Evolutionary conservation across 2,888 invertebrate genomes (phyloP).

Genomic region (Lathronympha strigana): DNA sequence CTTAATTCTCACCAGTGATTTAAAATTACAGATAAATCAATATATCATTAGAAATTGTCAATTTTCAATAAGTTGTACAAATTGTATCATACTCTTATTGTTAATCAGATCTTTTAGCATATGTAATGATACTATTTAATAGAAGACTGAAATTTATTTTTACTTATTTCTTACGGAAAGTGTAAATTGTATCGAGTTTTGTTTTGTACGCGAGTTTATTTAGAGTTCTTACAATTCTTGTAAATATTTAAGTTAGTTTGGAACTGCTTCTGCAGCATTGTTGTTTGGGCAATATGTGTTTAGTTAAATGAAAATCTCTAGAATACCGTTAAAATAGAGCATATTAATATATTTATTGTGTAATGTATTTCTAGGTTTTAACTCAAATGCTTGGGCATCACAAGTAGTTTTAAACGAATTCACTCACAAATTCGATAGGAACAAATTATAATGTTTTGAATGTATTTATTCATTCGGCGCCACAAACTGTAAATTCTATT

Average conservation of each 20-base stretch:
- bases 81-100: slow-evolving; percentile 67
- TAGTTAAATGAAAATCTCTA: slow-evolving; percentile 39
- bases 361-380: slow-evolving; percentile 55
- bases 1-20: slow-evolving; percentile 29
- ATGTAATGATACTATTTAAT: slow-evolving; percentile 73
- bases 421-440: slow-evolving; percentile 24
- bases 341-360: slow-evolving; percentile 45
- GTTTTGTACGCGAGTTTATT: slow-evolving; percentile 23
- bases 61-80: slow-evolving; percentile 68
- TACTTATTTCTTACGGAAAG: slow-evolving; percentile 62
- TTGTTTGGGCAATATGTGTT: slow-evolving; percentile 53
- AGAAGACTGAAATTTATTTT: slow-evolving; percentile 80
- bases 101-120: slow-evolving; percentile 62
- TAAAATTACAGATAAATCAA: slow-evolving; percentile 19
- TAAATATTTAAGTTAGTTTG: slow-evolving; percentile 56
- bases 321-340: slow-evolving; percentile 34
- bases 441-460: slow-evolving; percentile 9
- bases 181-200: slow-evolving; percentile 29
- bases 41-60: slow-evolving; percentile 52
- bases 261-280: slow-evolving; percentile 51
- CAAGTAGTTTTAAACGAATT: slow-evolving; percentile 36
- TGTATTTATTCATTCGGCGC: slow-evolving; percentile 1
- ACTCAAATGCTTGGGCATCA: slow-evolving; percentile 39
- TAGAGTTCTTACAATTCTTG: slow-evolving; percentile 47
- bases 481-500: background rate